Evolutionary conservation across 2,888 invertebrate genomes (phyloP).

Genomic region (Malthinus seriepunctatus): DNA sequence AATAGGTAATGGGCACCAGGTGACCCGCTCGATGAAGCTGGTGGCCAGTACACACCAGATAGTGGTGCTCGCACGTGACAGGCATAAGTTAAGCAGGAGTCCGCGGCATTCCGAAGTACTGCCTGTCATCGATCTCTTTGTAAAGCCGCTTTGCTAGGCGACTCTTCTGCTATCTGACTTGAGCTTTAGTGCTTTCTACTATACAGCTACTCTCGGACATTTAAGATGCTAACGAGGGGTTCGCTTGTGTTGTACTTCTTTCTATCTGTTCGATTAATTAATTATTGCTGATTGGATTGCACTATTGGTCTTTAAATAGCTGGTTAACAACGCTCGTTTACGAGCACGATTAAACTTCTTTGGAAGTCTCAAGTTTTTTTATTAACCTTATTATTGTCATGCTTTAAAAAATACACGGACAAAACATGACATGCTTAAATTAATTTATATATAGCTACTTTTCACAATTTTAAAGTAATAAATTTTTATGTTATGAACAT

Average conservation of each 20-base stretch:
- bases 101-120: constrained; percentile 47
- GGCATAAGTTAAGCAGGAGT: constrained; percentile 52
- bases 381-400: not conserved
- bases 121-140: constrained; percentile 49
- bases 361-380: not conserved
- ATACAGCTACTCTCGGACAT: constrained; percentile 26
- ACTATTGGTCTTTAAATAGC: constrained; percentile 40
- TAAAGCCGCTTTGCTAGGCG: constrained; percentile 40
- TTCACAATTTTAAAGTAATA: too few species aligned
- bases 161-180: constrained; percentile 30
- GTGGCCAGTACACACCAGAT: constrained; percentile 40
- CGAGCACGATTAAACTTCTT: constrained; percentile 7
- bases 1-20: constrained; percentile 30
- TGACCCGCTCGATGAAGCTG: constrained; percentile 40
- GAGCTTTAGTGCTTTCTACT: constrained; percentile 31
- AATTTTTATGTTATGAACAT: too few species aligned
- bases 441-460: too few species aligned
- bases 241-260: constrained; percentile 25
- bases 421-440: too few species aligned
- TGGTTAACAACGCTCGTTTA: constrained; percentile 37
- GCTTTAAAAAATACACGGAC: too few species aligned
- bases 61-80: constrained; percentile 52
- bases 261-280: constrained; percentile 39
- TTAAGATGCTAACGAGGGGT: constrained; percentile 34
- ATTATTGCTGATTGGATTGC: constrained; percentile 43